These are phyloP conservation scores for Microctenopoma lineatum DNA, from an alignment of 2,797 vertebrate genomes.

Conservation along the genomic window DNA sequence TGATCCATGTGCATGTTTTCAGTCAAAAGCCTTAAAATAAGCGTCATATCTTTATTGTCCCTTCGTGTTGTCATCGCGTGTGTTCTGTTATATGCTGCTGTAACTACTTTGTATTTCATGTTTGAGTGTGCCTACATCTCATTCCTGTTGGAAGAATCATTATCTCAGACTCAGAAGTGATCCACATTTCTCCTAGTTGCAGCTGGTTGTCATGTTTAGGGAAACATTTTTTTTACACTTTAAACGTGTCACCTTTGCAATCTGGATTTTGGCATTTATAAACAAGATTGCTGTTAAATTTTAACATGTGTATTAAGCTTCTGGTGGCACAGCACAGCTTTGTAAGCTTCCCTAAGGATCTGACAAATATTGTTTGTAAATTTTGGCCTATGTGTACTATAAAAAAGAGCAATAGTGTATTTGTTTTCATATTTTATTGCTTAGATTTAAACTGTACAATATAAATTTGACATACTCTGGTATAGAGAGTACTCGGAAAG, in stretches of 20 bases:
- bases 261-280: slow-evolving; percentile 13
- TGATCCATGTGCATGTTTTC: slow-evolving; percentile 48
- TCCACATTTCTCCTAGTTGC: slow-evolving; percentile 39
- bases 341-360: slow-evolving; percentile 30
- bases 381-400: slow-evolving; percentile 44
- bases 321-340: slow-evolving; percentile 30
- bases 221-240: slow-evolving; percentile 32
- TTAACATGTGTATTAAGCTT: slow-evolving; percentile 32
- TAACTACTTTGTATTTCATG: slow-evolving; percentile 44
- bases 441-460: not conserved
- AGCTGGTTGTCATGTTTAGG: slow-evolving; percentile 32
- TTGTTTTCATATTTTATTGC: not conserved
- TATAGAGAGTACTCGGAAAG: not conserved
- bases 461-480: not conserved
- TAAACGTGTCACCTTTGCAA: slow-evolving; percentile 42
- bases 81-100: slow-evolving; percentile 36
- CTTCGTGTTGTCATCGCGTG: slow-evolving; percentile 14
- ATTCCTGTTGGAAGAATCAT: slow-evolving; percentile 36
- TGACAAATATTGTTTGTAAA: slow-evolving; percentile 45
- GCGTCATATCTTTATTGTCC: slow-evolving; percentile 20
- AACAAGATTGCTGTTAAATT: slow-evolving; percentile 24
- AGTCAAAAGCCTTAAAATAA: slow-evolving; percentile 66
- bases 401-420: slow-evolving; percentile 36
- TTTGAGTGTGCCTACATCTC: slow-evolving; percentile 33
- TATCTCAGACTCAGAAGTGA: slow-evolving; percentile 9